Base-by-base conservation (phyloP, 92 coral and sea anemone species). In the Ricordea florida region DNA sequence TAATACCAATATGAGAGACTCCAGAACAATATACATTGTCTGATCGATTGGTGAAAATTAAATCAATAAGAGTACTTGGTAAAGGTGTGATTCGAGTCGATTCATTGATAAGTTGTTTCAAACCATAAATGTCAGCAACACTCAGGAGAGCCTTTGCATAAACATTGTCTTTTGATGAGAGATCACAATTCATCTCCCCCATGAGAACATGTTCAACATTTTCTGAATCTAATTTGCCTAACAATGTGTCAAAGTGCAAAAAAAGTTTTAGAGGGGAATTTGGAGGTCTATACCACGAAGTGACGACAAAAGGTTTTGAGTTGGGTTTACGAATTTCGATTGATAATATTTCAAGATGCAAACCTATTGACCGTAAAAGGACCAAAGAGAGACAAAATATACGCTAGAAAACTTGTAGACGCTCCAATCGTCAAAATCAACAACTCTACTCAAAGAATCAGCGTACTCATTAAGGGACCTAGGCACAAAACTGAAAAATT, bases 201-300 rank as follows among this genome's bases (percentile, higher is more conserved):
- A 72, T 51, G 31, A 57, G 42, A 33, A 40, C 34, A 28, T 56
- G 41, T 58, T 55, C 78, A 23, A 55, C 50, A 15, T 4, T 32
- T 15, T 52, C 53, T 8, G 56, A 56, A 36, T 72, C 79, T 15
- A 72, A 36, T 36, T 57, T 72, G 9, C 57, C 79, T 11, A 69
- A 10, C 1, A 69, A 33, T 6, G 66, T 23, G 62, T 71, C 42
- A 9, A 41, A 5, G 40, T 52, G 55, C 35, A 56, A 6, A 43
- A 71, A 55, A 23, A 56, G 29, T 18, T 73, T 59, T 2, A 13
- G 57, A 4, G 48, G 29, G n/a, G 69, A 58, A 56, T 58, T 63
- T 29, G 80, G 72, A 10, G 86, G 86, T 30, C 74, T 52, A 23
- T 70, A 70, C 74, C 86, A 70, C 1, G 86, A 58, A 10, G 66